Conservation (phyloP, 2,113 vertebrate species). For the Pelvicachromis taeniatus region DNA sequence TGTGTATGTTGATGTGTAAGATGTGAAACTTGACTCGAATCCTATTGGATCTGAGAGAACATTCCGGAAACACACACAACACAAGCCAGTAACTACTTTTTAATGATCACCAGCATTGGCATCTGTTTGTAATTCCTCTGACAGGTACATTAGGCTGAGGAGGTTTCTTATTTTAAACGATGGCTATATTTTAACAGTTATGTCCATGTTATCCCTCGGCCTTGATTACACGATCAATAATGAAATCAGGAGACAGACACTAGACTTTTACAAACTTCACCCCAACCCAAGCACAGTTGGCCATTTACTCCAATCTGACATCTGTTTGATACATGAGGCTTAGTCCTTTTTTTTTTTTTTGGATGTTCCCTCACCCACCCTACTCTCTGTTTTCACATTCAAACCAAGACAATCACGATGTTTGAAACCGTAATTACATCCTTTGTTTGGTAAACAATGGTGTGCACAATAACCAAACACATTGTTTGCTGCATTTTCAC, state of each 20-base stretch:
- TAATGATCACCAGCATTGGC: neutral
- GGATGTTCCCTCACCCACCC: neutral
- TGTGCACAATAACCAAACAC: neutral
- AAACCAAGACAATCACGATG: neutral
- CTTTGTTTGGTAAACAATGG: slow-evolving; percentile 1
- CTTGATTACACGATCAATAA: neutral
- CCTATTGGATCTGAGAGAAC: neutral
- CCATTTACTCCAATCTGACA: neutral
- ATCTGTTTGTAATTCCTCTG: neutral
- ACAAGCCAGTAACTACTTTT: neutral
- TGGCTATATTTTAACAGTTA: neutral
- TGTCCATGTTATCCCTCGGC: too few species aligned
- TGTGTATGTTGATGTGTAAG: neutral
- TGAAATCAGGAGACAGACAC: neutral
- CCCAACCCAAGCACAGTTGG: neutral
- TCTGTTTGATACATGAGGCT: neutral
- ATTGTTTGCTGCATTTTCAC: neutral
- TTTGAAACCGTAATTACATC: neutral
- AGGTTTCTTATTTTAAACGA: neutral
- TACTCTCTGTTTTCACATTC: neutral
- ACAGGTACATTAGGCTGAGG: neutral
- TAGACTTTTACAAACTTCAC: neutral
- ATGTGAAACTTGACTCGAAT: neutral
- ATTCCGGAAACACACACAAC: neutral
- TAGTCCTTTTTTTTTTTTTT: neutral